A percentile compares a stretch with the other conserved stretches of the same genome.
Evolutionary conservation across 1,140 invertebrate species (phyloP).

Genomic region (Apis laboriosa): DNA sequence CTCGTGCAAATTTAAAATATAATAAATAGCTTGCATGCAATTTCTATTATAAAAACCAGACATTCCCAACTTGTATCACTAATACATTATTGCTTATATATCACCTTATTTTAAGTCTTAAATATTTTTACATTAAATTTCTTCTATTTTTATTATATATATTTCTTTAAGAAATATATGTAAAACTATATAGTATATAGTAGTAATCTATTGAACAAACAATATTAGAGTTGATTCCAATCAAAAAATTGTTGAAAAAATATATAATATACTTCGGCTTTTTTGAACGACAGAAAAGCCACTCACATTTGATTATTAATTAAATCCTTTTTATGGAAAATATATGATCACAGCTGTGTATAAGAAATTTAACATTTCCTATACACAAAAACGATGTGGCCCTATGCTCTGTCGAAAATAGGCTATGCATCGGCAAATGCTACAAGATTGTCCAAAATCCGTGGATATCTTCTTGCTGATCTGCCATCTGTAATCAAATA

Average conservation of each 20-base stretch:
- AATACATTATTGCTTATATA: constrained; percentile 16
- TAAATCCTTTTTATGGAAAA: constrained; percentile 70
- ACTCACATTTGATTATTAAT: constrained; percentile 68
- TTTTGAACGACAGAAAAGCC: constrained; percentile 62
- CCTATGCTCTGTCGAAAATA: constrained; percentile 36
- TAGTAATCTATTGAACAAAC: constrained; percentile 13
- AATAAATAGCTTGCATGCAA: constrained; percentile 18
- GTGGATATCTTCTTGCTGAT: constrained; percentile 58
- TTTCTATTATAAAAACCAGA: not conserved
- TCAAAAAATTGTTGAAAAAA: constrained; percentile 33
- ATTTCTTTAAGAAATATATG: constrained; percentile 1
- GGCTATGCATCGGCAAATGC: constrained; percentile 51
- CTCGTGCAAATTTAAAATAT: constrained; percentile 26
- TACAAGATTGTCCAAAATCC: constrained; percentile 59
- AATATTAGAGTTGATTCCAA: not conserved
- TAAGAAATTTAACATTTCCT: constrained; percentile 66
- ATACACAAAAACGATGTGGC: constrained; percentile 54
- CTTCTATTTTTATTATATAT: constrained; percentile 25
- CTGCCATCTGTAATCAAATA: constrained; percentile 72
- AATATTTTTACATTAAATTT: constrained; percentile 1
- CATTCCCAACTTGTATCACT: constrained; percentile 45
- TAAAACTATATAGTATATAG: not conserved
- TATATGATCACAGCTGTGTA: constrained; percentile 64
- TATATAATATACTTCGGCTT: constrained; percentile 38
- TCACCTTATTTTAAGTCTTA: constrained; percentile 13